Conservation (phyloP, 2,797 vertebrate genomes). For the Pygocentrus nattereri region DNA sequence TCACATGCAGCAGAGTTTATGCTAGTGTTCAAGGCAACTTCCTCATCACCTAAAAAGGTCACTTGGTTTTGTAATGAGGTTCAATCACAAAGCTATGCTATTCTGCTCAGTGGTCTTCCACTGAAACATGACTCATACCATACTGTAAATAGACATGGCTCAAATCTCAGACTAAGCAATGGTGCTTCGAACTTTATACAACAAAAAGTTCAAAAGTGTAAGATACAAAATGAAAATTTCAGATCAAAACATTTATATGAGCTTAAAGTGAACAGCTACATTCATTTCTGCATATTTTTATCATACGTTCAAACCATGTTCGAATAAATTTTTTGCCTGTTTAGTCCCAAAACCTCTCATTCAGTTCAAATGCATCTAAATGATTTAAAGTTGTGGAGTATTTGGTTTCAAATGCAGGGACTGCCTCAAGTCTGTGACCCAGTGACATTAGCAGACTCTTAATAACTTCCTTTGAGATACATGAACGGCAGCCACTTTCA, state of each 20-base stretch:
- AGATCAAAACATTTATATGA: too few relatives aligned
- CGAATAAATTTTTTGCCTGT: too few relatives aligned
- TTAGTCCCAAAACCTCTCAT: not conserved
- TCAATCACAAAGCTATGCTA: not conserved
- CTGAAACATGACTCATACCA: constrained; percentile 15
- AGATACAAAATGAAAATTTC: too few relatives aligned
- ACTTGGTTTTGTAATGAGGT: constrained; percentile 23
- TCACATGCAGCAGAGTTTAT: not conserved
- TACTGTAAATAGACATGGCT: not conserved
- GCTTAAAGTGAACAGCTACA: too few relatives aligned
- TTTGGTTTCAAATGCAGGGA: too few relatives aligned
- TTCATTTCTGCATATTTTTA: too few relatives aligned
- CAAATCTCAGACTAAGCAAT: not conserved
- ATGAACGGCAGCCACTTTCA: not conserved
- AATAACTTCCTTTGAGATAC: not conserved
- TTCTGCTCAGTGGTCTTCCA: constrained; percentile 13
- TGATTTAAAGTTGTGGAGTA: too few relatives aligned
- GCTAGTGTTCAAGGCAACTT: not conserved
- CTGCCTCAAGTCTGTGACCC: too few relatives aligned
- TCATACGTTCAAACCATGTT: too few relatives aligned
- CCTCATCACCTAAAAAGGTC: not conserved
- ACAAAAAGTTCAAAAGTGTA: not conserved
- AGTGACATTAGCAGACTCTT: too few relatives aligned
- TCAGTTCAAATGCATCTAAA: not conserved
- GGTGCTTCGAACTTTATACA: not conserved